A percentile compares a stretch with the other conserved stretches of the same genome.
phyloP scores from a whole-genome alignment of 2,113 vertebrate species.

The Actenoides lindsayi region DNA sequence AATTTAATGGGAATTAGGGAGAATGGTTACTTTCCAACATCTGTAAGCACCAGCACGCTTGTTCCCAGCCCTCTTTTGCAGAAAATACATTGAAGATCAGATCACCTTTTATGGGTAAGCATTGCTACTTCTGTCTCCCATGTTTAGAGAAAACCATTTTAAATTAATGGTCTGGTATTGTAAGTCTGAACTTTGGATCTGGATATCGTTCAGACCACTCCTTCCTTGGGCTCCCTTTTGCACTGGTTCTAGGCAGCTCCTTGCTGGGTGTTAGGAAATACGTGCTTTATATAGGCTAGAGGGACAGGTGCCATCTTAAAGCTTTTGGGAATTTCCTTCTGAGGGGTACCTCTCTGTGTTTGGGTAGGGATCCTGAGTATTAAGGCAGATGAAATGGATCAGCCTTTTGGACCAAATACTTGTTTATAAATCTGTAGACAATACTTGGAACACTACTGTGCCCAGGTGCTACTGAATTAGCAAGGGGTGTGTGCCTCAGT shows the following conservation, averaged over 20 bases:
- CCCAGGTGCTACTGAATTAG: neutral
- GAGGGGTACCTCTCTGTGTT: neutral
- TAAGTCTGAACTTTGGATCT: neutral
- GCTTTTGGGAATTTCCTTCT: neutral
- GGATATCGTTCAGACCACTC: neutral
- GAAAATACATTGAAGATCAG: neutral
- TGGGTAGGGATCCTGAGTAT: neutral
- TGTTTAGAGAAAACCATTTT: neutral
- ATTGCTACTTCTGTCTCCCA: neutral
- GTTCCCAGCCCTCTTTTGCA: neutral
- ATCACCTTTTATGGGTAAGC: neutral
- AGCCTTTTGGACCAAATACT: neutral
- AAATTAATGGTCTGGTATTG: neutral
- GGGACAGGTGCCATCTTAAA: neutral
- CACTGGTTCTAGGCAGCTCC: neutral
- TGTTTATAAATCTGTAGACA: neutral
- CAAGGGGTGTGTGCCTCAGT: neutral
- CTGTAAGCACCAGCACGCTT: neutral
- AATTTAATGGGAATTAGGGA: neutral
- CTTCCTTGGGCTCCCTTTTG: neutral
- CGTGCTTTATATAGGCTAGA: neutral
- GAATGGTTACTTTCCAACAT: neutral
- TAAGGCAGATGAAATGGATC: neutral
- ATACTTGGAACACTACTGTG: neutral
- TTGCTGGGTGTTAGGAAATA: neutral